Base-by-base conservation (phyloP, 1,140 invertebrate species). In the Helicoverpa zea region DNA sequence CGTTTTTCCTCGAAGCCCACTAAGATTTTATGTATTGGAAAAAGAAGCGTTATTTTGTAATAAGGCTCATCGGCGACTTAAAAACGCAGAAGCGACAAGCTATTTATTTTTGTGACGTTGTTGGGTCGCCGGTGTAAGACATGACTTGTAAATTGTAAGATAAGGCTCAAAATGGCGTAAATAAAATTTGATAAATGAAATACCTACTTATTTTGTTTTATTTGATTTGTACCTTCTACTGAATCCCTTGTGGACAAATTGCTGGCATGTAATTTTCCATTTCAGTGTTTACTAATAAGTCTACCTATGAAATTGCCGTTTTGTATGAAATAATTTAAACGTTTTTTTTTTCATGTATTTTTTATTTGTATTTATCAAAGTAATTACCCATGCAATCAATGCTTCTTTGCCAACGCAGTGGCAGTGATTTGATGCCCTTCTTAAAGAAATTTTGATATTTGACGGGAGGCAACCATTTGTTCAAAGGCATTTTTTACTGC, bases 91-190 rank as follows among this genome's bases (percentile, higher is more conserved):
- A 29, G 68, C 49, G 49, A 43, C 5, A 72, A n/a, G 68, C 49
- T 72, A 72, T 72, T 72, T 72, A 72, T 52, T 72, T 51, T 70
- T 52, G 13, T 72, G 23, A 72, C 68, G 68, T 72, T 72, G 13
- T 72, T 72, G 18, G 23, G 43, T 49, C 56, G 43, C 56, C 58
- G 61, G 13, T 77, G 61, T 52, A 29, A 35, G 43, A 61, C n/a
- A 56, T 43, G 61, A 78, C n/a, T 64, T 54, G 51, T 66, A 66
- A 77, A 66, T 56, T 78, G n/a, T 78, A 66, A 78, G 43, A 76
- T 59, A 76, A 78, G 59, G 75, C 75, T 78, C 75, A 78, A 78
- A 66, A 54, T 66, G 59, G 61, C 75, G 54, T 64, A 54, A 78
- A 78, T 78, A 78, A 78, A 75, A 78, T 66, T 78, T 78, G 59